Conservation (phyloP, 1,140 invertebrate genomes). For the Oscheius sp. region DNA sequence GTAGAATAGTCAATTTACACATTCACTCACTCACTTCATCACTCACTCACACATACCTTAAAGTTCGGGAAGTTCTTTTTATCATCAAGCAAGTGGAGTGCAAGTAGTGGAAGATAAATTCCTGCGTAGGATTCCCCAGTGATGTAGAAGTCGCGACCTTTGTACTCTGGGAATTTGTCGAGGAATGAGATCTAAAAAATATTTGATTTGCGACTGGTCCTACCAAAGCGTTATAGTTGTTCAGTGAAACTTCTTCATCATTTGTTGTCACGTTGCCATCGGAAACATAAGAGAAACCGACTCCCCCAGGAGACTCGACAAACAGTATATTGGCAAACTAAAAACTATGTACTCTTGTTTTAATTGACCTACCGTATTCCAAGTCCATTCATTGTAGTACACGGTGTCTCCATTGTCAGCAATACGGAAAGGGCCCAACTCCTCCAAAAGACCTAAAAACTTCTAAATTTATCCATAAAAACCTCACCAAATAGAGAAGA, state of each 20-base stretch:
- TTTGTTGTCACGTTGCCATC: slow-evolving; percentile 61
- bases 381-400: slow-evolving; percentile 63
- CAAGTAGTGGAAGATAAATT: slow-evolving; percentile 63
- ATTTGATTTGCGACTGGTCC: slow-evolving; percentile 62
- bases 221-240: slow-evolving; percentile 36
- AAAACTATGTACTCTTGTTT: not conserved
- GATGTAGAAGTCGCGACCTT: slow-evolving; percentile 61
- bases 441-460: slow-evolving; percentile 64
- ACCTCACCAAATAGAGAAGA: slow-evolving; percentile 64
- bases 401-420: slow-evolving; percentile 58
- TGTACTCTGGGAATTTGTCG: slow-evolving; percentile 65
- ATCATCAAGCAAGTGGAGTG: slow-evolving; percentile 59
- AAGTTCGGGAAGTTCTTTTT: slow-evolving; percentile 23
- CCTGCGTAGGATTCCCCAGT: slow-evolving; percentile 63
- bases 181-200: slow-evolving; percentile 64
- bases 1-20: no score
- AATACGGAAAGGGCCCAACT: slow-evolving; percentile 64
- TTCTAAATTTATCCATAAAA: slow-evolving; percentile 67
- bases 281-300: slow-evolving; percentile 65
- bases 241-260: slow-evolving; percentile 62
- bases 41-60: not conserved
- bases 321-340: slow-evolving; percentile 76
- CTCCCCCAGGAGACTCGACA: slow-evolving; percentile 66
- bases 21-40: not conserved
- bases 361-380: slow-evolving; percentile 61